Conservation (phyloP, 2,797 vertebrate species). For the Rhyacichthys aspro region DNA sequence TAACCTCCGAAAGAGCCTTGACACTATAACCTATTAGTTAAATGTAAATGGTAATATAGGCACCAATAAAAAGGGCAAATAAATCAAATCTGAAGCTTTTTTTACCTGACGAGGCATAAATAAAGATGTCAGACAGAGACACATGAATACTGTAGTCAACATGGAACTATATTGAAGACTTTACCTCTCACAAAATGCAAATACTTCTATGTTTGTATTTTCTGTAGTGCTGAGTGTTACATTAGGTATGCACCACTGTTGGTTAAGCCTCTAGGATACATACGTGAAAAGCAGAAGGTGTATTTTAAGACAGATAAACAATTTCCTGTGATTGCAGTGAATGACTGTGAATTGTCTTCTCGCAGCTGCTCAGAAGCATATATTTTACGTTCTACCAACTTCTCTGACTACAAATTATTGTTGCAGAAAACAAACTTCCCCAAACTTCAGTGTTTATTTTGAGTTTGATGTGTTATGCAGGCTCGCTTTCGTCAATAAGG, state of each 20-base stretch:
- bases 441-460: slow-evolving; percentile 11
- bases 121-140: slow-evolving; percentile 5
- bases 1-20: no score
- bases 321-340: slow-evolving; percentile 30
- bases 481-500: slow-evolving; percentile 42
- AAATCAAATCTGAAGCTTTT: no score
- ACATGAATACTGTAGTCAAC: no score
- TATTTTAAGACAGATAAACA: slow-evolving; percentile 37
- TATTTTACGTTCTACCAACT: slow-evolving; percentile 28
- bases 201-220: no score
- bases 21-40: no score
- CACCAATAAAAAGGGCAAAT: no score
- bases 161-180: no score
- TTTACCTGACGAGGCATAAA: neutral
- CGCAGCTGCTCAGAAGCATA: slow-evolving; percentile 37
- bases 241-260: neutral
- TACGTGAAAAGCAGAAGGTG: slow-evolving; percentile 10
- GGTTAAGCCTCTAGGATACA: neutral
- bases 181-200: no score
- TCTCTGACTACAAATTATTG: slow-evolving; percentile 19
- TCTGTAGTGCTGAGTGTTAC: neutral
- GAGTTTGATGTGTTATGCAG: slow-evolving; percentile 1
- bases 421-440: slow-evolving; percentile 25
- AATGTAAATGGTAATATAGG: no score
- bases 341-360: slow-evolving; percentile 30